Base-by-base conservation (phyloP, 2,113 vertebrate species). In the Aldabrachelys gigantea region DNA sequence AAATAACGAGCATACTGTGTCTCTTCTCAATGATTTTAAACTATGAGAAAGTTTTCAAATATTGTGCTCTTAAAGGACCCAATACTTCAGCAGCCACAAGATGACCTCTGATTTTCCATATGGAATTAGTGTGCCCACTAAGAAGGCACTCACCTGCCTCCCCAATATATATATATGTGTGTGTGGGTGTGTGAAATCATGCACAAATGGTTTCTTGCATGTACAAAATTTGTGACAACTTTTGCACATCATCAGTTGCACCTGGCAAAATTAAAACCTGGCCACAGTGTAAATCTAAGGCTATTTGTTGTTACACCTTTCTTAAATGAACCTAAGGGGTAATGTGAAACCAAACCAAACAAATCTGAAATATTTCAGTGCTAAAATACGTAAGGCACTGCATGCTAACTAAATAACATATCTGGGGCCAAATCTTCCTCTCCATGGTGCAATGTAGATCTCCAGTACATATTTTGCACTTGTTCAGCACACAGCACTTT, bases 241-340 rank as follows among this genome's bases (percentile, higher is more conserved):
- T 88, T 72, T 49, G 41, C 75, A 59, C 6, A 41, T 8, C 21
- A 29, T 12, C 11, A 79, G 41, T 8, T 82, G 29, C 57, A 79
- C 65, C 12, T 75, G 84, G 75, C 78, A 78, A 78, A 78, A 78
- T 41, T 87, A 69, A 87, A 85, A 87, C 12, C 92, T 92, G 93
- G 56, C 93, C 79, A n/a, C 80, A 52, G 21, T 35, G 50, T 1
- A 57, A 83, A 29, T 41, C 93, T 27, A 75, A 38, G 50, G 29
- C 16, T 79, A 86, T 80, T 87, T 57, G 5, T 14, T 80, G 13
- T 54, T 76, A 89, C 93, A 54, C 65, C 69, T 79, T 93, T 95
- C 82, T 97, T 84, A 92, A 95, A 95, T 91, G 82, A 96, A 96
- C 87, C 82, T 94, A 97, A 96, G 89, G 90, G 69, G 1, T 5